Evolutionary conservation across 2,797 vertebrate genomes (phyloP), one percentile per base, ranked within the genome.

Genomic region (Adelosebastes latens): DNA sequence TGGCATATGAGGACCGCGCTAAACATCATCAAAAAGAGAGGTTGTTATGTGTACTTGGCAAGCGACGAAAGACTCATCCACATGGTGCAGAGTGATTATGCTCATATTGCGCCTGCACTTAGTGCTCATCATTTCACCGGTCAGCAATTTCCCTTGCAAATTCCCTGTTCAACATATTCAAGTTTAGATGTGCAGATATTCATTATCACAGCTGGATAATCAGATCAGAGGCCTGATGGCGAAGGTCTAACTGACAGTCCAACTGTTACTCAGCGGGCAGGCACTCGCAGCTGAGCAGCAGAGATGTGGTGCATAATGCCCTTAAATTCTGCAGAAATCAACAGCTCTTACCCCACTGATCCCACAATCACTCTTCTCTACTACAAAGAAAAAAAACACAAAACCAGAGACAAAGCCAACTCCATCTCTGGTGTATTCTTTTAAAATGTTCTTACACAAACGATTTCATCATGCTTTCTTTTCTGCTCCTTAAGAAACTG

Each of bases 161-260:
- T 78, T 66, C 68, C 46, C 68, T 1, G 11, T 63, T 52, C 24
- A 39, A 69, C 22, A 34, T 55, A 39, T 81, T 85, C 71, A 69
- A 53, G 56, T 87, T 73, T 31, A 39, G 79, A 80, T 63, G 82
- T 61, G 71, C 34, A 68, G 75, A 80, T 84, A 74, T 87, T 87
- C 69, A 77, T 88, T 71, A 85, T 88, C 87, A 56, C 89, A 89
- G 87, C 90, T 83, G 84, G 87, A 87, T 87, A 76, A 87, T 90
- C 77, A 77, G 61, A 87, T 90, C 84, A 72, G 80, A 87, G 49
- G 87, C 79, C 79, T 34, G 63, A 62, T 82, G 75, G 83, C 27
- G 52, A 77, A 83, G 64, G 80, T 87, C 79, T 82, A 25, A 67
- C 72, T 72, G 73, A 80, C 81, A 85, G 80, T 81, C 82, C 60